Evolutionary conservation across 2,888 invertebrate genomes (phyloP).

Genomic region (Aradus depressus): DNA sequence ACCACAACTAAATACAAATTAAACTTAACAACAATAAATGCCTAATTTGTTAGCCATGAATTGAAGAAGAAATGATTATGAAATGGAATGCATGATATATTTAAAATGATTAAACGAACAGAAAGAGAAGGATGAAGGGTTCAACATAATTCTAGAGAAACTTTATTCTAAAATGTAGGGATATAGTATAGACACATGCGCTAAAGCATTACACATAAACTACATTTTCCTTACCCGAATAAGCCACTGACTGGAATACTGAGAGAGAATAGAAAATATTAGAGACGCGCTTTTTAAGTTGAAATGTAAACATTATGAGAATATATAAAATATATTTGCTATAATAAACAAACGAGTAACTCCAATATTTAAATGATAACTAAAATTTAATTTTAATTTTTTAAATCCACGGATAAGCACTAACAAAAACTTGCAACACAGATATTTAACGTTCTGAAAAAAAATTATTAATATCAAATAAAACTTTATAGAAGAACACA

Average conservation of each 20-base stretch:
- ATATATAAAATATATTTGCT: neutral
- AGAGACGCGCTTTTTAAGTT: neutral
- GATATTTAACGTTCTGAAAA: too few species aligned
- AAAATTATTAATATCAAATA: too few species aligned
- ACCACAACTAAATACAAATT: too few species aligned
- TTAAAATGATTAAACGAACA: slow-evolving; percentile 3
- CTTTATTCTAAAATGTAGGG: slow-evolving; percentile 11
- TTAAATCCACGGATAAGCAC: too few species aligned
- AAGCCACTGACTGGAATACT: slow-evolving; percentile 94
- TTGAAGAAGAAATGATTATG: slow-evolving; percentile 11
- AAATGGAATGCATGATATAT: too few species aligned
- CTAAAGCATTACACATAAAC: slow-evolving; percentile 20
- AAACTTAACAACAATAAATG: slow-evolving; percentile 7
- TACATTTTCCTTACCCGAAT: slow-evolving; percentile 69
- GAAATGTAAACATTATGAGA: neutral
- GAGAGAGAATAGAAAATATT: slow-evolving; percentile 36
- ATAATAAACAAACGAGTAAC: too few species aligned
- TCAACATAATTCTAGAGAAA: neutral
- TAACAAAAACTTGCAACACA: too few species aligned
- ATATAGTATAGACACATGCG: too few species aligned
- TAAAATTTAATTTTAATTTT: too few species aligned
- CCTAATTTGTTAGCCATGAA: too few species aligned
- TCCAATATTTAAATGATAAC: too few species aligned
- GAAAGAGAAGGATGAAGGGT: slow-evolving; percentile 6
- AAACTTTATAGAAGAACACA: too few species aligned